phyloP scores from a whole-genome alignment of 2,113 vertebrate species.

The Eclectus roratus region DNA sequence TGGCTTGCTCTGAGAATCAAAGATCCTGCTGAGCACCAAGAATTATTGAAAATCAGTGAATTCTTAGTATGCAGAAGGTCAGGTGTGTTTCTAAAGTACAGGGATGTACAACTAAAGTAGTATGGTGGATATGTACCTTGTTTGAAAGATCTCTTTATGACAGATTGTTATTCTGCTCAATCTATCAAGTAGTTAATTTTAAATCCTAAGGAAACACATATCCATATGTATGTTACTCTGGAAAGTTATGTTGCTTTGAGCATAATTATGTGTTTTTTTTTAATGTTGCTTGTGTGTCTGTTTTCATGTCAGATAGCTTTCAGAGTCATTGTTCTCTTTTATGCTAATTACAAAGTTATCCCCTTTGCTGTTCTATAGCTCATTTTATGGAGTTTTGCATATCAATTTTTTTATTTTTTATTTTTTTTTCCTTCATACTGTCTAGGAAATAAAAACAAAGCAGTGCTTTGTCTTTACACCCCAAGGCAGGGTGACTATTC shows the following conservation, averaged over 20 bases:
- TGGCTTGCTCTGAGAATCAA: background rate
- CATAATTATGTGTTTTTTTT: conserved; percentile 22
- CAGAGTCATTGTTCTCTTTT: conserved; percentile 23
- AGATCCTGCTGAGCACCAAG: background rate
- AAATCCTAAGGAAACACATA: conserved; percentile 52
- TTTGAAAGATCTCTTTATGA: conserved; percentile 44
- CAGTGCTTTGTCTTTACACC: background rate
- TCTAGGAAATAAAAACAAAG: background rate
- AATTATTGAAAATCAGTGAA: conserved; percentile 49
- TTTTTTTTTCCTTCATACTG: background rate
- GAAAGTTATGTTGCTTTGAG: conserved; percentile 46
- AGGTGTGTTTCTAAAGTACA: conserved; percentile 38
- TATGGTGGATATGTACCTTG: conserved; percentile 28
- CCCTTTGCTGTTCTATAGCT: background rate
- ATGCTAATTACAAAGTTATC: background rate
- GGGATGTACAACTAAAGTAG: conserved; percentile 35
- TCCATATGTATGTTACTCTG: conserved; percentile 39
- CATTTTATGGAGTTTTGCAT: background rate
- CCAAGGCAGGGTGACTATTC: background rate
- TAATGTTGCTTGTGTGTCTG: conserved; percentile 19
- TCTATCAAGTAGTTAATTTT: conserved; percentile 63
- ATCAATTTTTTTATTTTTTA: background rate
- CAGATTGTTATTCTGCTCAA: conserved; percentile 37
- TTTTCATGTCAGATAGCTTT: conserved; percentile 19
- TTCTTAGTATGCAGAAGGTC: conserved; percentile 36